Percentiles rank a stretch among this genome's conserved stretches.
Evolutionary conservation across 2,797 vertebrate species (phyloP).

Genomic region (Intellagama lesueurii): DNA sequence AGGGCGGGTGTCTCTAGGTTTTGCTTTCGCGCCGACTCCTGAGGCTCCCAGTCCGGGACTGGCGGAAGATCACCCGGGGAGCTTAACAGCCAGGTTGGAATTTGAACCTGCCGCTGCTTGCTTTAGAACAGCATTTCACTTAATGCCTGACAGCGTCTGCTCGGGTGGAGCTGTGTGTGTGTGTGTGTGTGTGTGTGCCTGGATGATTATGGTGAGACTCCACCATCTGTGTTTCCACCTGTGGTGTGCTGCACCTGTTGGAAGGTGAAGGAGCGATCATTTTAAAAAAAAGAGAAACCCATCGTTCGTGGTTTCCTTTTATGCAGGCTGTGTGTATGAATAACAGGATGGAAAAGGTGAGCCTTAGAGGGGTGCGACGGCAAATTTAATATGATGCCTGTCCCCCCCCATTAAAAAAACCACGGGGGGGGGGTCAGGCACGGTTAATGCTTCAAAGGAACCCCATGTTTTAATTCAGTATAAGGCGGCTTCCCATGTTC

Average conservation of each 20-base stretch:
- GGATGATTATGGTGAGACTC: background rate
- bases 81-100: background rate
- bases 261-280: background rate
- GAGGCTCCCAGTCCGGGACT: background rate
- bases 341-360: no score
- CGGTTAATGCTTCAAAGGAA: no score
- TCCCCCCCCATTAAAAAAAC: no score
- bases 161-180: background rate
- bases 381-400: no score
- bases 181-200: no score
- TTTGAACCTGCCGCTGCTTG: background rate
- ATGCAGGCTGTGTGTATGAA: no score
- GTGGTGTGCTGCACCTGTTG: background rate
- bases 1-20: background rate
- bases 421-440: no score
- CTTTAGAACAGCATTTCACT: background rate
- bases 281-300: no score
- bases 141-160: background rate
- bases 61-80: background rate
- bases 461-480: no score
- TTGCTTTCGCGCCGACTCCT: background rate
- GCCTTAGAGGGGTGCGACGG: no score
- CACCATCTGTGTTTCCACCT: background rate
- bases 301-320: background rate
- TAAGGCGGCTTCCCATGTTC: no score